Percentiles rank a stretch among this genome's conserved stretches.
Conservation (phyloP, 2,797 vertebrate species). For the Carcharodon carcharias region DNA sequence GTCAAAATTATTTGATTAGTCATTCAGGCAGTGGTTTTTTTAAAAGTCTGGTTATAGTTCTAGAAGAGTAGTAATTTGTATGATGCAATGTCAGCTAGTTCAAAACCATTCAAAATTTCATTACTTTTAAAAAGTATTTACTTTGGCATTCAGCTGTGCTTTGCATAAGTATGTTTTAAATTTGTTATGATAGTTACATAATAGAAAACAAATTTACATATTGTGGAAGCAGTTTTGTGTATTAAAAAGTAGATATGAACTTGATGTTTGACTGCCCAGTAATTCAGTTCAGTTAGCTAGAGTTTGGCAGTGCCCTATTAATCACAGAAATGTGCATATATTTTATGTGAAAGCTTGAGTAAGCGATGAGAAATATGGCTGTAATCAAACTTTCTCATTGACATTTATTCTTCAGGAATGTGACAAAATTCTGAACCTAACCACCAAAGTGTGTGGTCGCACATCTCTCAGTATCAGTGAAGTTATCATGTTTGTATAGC, state of each 20-base stretch:
- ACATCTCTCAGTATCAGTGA: not conserved
- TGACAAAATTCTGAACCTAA: not conserved
- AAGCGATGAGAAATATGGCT: not conserved
- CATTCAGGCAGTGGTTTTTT: not conserved
- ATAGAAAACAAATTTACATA: not conserved
- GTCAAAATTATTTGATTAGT: conserved; percentile 20
- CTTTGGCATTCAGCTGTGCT: not conserved
- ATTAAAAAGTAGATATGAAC: not conserved
- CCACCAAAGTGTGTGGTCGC: not conserved
- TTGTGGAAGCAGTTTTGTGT: not conserved
- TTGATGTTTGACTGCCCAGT: not conserved
- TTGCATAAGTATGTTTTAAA: not conserved
- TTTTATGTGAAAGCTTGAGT: not conserved
- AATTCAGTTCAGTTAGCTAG: not conserved
- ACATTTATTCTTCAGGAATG: not conserved
- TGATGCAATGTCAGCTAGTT: not conserved
- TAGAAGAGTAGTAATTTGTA: not conserved
- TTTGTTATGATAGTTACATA: not conserved
- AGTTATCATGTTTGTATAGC: not conserved
- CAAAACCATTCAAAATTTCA: not conserved
- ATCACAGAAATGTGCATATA: not conserved
- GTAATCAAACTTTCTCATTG: not conserved
- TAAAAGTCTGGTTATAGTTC: not conserved
- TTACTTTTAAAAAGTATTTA: not conserved
- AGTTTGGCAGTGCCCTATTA: not conserved